These are phyloP conservation scores for Mythimna impura DNA, from an alignment of 2,888 invertebrate genomes.

Conservation along the genomic window DNA sequence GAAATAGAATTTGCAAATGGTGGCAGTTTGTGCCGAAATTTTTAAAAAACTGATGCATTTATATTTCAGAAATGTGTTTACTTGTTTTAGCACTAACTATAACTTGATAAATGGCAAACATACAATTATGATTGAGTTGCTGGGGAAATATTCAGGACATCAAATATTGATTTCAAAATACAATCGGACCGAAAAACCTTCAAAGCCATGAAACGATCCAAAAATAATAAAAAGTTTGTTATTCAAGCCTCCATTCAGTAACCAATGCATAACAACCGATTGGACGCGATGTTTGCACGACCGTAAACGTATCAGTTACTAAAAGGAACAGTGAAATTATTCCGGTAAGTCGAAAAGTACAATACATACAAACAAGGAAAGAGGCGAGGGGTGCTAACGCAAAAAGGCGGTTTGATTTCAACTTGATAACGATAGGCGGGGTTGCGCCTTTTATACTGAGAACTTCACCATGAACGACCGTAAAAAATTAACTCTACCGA, in stretches of 20 bases:
- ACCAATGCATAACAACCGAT: slow-evolving; percentile 58
- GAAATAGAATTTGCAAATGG: slow-evolving; percentile 19
- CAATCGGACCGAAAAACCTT: slow-evolving; percentile 14
- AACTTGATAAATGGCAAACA: background rate
- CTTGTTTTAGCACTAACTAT: background rate
- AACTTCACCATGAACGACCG: background rate
- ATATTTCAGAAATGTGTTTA: background rate
- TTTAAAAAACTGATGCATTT: background rate
- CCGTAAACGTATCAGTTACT: slow-evolving; percentile 67
- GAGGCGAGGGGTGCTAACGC: slow-evolving; percentile 77
- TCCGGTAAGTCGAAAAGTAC: slow-evolving; percentile 67
- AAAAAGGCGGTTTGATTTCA: slow-evolving; percentile 84
- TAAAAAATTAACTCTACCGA: slow-evolving; percentile 25
- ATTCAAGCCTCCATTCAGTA: slow-evolving; percentile 47
- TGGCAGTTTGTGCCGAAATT: background rate
- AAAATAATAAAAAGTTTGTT: slow-evolving; percentile 43
- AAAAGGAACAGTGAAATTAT: slow-evolving; percentile 64
- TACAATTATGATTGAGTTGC: background rate
- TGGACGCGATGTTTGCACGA: slow-evolving; percentile 53
- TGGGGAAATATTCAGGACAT: background rate
- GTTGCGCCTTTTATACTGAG: slow-evolving; percentile 51
- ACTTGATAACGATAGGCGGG: slow-evolving; percentile 82
- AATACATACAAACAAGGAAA: slow-evolving; percentile 66
- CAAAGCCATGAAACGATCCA: slow-evolving; percentile 27
- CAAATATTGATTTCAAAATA: slow-evolving; percentile 25